Percentiles rank a stretch among this genome's conserved stretches.
Conservation (phyloP, 2,888 invertebrate species). For the Tolmerus cingulatus region DNA sequence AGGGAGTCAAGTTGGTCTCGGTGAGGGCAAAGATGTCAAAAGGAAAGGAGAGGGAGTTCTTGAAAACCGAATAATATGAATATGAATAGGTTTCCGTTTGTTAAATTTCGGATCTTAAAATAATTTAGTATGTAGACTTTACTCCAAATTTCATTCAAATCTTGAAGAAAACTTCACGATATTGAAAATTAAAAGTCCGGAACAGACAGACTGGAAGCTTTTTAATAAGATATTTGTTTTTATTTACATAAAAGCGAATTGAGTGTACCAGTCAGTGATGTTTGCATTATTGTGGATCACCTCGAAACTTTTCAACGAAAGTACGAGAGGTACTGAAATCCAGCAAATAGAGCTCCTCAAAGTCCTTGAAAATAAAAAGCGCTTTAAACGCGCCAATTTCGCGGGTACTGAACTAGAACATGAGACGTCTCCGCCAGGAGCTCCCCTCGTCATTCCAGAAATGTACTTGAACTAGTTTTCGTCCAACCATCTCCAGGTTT, state of each 20-base stretch:
- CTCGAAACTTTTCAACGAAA: background rate
- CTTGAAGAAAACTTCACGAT: background rate
- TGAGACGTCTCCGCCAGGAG: background rate
- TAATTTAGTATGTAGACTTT: no score
- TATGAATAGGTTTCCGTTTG: no score
- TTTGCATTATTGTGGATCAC: background rate
- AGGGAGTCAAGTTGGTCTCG: no score
- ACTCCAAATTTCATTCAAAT: background rate
- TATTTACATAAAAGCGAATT: background rate
- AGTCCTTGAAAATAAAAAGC: background rate
- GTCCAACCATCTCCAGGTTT: background rate
- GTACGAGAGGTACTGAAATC: background rate
- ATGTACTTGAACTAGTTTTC: background rate
- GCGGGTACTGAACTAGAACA: background rate
- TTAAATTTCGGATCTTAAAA: no score
- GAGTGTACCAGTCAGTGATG: background rate
- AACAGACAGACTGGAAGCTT: background rate
- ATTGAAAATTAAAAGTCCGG: background rate
- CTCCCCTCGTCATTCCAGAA: background rate
- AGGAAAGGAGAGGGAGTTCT: no score
- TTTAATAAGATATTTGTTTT: background rate
- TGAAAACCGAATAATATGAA: no score
- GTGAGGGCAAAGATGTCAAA: no score
- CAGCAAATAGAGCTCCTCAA: background rate
- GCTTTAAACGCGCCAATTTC: background rate